phyloP scores from a whole-genome alignment of 2,888 invertebrate species.

The Falcaria lacertinaria region DNA sequence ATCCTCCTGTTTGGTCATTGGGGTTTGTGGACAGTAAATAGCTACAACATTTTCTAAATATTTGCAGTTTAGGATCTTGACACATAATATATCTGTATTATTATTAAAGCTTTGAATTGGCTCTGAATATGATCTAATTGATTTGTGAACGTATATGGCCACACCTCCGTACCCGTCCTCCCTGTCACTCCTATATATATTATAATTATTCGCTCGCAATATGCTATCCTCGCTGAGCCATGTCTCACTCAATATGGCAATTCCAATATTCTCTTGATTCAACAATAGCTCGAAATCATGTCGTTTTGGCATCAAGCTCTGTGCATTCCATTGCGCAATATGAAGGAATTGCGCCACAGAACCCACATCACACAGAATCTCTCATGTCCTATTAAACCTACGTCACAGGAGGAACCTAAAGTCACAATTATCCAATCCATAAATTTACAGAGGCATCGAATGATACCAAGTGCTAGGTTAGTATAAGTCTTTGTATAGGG shows the following conservation, averaged over 20 bases:
- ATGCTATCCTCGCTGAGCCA: constrained; percentile 4
- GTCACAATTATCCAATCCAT: no score
- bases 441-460: no score
- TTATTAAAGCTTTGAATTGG: background rate
- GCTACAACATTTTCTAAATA: constrained; percentile 5
- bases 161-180: constrained; percentile 9
- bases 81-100: constrained; percentile 3
- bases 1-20: no score
- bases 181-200: constrained; percentile 4
- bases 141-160: constrained; percentile 5
- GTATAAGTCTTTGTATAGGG: no score
- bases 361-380: no score
- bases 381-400: no score
- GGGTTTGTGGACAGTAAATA: no score
- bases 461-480: no score
- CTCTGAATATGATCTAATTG: background rate
- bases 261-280: constrained; percentile 7
- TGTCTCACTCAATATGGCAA: constrained; percentile 10
- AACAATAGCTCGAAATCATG: constrained; percentile 5
- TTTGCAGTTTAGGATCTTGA: no score
- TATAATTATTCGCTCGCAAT: background rate
- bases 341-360: background rate
- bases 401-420: no score
- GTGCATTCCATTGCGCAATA: constrained; percentile 15
- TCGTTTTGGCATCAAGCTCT: constrained; percentile 12